These are phyloP conservation scores for Cataglyphis hispanica DNA, from an alignment of 1,140 invertebrate species.

Conservation along the genomic window DNA sequence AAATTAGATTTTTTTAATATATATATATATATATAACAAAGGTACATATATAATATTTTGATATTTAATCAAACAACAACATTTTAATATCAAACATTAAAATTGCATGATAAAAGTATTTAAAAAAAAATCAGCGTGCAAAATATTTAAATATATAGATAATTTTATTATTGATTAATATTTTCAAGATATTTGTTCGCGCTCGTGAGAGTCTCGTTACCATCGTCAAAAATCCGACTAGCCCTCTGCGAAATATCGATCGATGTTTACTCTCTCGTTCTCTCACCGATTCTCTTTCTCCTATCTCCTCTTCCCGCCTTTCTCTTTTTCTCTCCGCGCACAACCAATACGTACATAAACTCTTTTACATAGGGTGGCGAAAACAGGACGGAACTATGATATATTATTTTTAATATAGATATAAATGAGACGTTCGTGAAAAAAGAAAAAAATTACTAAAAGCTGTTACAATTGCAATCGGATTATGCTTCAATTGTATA, in stretches of 20 bases:
- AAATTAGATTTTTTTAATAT: neutral
- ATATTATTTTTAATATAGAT: neutral
- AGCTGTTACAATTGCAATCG: neutral
- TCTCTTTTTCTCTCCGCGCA: constrained; percentile 55
- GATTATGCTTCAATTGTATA: neutral
- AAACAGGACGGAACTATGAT: constrained; percentile 25
- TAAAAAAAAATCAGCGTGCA: neutral
- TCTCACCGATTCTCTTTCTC: constrained; percentile 52
- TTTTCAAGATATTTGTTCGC: constrained; percentile 5
- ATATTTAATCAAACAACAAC: too few species aligned
- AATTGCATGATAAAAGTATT: neutral
- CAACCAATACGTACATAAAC: constrained; percentile 22
- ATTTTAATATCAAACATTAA: too few species aligned
- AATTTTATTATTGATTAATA: neutral
- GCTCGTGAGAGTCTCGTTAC: constrained; percentile 67
- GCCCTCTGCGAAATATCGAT: constrained; percentile 82
- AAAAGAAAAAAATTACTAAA: neutral
- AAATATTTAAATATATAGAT: neutral
- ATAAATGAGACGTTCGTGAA: neutral
- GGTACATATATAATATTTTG: neutral
- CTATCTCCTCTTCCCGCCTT: constrained; percentile 33
- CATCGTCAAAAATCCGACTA: constrained; percentile 75
- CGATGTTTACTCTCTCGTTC: constrained; percentile 73
- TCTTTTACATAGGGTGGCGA: constrained; percentile 36
- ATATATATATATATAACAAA: neutral